phyloP scores from a whole-genome alignment of 2,797 vertebrate genomes.

The Pygocentrus nattereri region DNA sequence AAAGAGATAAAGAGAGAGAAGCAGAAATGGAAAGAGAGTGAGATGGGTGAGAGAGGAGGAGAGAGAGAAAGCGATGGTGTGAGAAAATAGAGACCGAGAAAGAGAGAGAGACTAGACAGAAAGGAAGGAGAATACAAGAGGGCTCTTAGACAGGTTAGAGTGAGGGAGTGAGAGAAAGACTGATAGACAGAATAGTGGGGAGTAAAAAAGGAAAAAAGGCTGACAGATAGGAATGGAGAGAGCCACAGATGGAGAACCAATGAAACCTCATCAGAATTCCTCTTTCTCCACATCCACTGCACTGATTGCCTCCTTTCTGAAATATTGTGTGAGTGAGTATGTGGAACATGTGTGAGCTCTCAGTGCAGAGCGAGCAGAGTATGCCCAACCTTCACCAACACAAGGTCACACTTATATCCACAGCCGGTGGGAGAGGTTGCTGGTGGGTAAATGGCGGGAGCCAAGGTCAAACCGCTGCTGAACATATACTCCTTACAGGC shows the following conservation, averaged over 20 bases:
- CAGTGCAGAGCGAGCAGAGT: slow-evolving; percentile 49
- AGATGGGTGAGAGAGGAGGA: not conserved
- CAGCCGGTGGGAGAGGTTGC: slow-evolving; percentile 76
- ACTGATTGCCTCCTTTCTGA: slow-evolving; percentile 2
- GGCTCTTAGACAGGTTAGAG: slow-evolving; percentile 22
- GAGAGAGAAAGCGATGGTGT: not conserved
- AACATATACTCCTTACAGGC: slow-evolving; percentile 70
- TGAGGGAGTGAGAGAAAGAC: slow-evolving; percentile 2
- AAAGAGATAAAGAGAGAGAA: too few species aligned
- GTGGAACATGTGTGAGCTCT: slow-evolving; percentile 19
- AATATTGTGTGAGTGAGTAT: not conserved
- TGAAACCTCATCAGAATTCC: slow-evolving; percentile 19
- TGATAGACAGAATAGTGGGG: slow-evolving; percentile 2
- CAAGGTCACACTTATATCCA: slow-evolving; percentile 67
- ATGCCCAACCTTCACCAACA: slow-evolving; percentile 70
- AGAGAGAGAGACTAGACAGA: slow-evolving; percentile 23
- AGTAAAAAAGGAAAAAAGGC: not conserved
- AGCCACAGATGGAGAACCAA: slow-evolving; percentile 9
- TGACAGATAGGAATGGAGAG: slow-evolving; percentile 17
- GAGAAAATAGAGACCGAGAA: too few species aligned
- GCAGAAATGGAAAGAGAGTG: too few species aligned
- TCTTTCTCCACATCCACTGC: slow-evolving; percentile 8
- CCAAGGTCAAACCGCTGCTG: slow-evolving; percentile 76
- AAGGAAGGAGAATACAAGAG: slow-evolving; percentile 26
- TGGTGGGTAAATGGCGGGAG: slow-evolving; percentile 76